Evolutionary conservation across 2,113 vertebrate species (phyloP).

Genomic region (Asarcornis scutulata): DNA sequence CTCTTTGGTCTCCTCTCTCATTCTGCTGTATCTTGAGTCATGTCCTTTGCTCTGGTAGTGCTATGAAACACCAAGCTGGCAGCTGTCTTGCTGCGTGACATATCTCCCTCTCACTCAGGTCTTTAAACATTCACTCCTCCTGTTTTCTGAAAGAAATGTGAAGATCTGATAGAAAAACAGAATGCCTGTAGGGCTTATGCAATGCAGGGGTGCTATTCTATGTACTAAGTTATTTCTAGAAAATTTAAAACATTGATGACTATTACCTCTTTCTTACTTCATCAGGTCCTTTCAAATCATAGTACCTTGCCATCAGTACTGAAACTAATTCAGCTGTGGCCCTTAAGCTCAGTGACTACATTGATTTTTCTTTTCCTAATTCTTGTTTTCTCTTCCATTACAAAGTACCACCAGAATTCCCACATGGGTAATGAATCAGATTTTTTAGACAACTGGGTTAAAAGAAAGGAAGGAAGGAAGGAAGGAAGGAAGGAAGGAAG

Average conservation of each 20-base stretch:
- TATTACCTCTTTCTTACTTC: slow-evolving; percentile 44
- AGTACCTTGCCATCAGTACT: neutral
- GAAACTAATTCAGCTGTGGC: slow-evolving; percentile 56
- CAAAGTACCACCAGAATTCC: slow-evolving; percentile 31
- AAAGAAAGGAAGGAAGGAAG: neutral
- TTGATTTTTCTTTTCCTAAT: slow-evolving; percentile 60
- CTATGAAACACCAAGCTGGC: slow-evolving; percentile 22
- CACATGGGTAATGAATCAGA: slow-evolving; percentile 36
- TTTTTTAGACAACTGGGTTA: slow-evolving; percentile 10
- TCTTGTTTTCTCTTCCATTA: slow-evolving; percentile 57
- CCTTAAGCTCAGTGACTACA: slow-evolving; percentile 29
- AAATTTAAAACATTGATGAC: slow-evolving; percentile 37
- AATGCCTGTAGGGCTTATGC: neutral
- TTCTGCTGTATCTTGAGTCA: neutral
- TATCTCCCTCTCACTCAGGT: slow-evolving; percentile 31
- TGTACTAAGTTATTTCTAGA: neutral
- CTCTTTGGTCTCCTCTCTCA: neutral
- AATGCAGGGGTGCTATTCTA: neutral
- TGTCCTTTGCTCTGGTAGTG: neutral
- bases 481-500: too few species aligned
- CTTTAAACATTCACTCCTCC: slow-evolving; percentile 12
- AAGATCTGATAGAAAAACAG: slow-evolving; percentile 28
- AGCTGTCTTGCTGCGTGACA: slow-evolving; percentile 26
- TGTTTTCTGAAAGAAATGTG: slow-evolving; percentile 51
- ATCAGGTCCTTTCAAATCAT: neutral